phyloP scores from a whole-genome alignment of 2,113 vertebrate species.

The Connochaetes taurinus region DNA sequence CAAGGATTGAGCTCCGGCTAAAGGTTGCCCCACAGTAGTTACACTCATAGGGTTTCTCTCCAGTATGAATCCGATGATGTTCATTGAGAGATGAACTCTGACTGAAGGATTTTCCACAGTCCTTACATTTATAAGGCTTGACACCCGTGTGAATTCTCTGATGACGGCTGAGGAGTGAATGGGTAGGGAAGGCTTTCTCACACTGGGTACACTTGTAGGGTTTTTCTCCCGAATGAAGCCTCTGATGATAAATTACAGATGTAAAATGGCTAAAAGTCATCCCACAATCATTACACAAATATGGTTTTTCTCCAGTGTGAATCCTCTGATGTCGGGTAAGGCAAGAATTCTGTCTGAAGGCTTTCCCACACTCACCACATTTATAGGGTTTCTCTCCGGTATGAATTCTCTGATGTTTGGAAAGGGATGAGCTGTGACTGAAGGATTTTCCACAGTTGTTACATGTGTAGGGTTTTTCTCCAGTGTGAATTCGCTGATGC shows the following conservation, averaged over 20 bases:
- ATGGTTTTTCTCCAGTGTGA: conserved; percentile 73
- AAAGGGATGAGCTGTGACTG: conserved; percentile 68
- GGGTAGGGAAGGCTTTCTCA: conserved; percentile 62
- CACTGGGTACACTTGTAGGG: conserved; percentile 71
- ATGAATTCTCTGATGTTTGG: conserved; percentile 73
- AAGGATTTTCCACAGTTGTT: conserved; percentile 72
- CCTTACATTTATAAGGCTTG: conserved; percentile 68
- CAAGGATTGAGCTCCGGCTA: conserved; percentile 65
- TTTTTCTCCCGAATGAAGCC: conserved; percentile 72
- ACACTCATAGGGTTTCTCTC: conserved; percentile 73
- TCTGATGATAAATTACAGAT: conserved; percentile 68
- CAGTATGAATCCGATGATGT: conserved; percentile 60
- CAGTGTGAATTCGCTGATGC: conserved; percentile 74
- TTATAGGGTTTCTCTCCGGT: conserved; percentile 74
- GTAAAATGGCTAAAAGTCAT: conserved; percentile 69
- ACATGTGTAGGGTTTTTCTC: conserved; percentile 71
- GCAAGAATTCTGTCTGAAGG: conserved; percentile 68
- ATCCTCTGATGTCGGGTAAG: conserved; percentile 70
- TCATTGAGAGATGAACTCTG: conserved; percentile 68
- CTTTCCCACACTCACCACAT: conserved; percentile 72
- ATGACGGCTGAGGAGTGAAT: conserved; percentile 59
- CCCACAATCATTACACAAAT: conserved; percentile 69
- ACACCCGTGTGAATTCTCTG: conserved; percentile 59
- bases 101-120: conserved; percentile 64
- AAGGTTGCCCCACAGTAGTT: conserved; percentile 67